A percentile compares a stretch with the other conserved stretches of the same genome.
phyloP scores from a whole-genome alignment of 2,888 invertebrate genomes.

The Formica aserva region DNA sequence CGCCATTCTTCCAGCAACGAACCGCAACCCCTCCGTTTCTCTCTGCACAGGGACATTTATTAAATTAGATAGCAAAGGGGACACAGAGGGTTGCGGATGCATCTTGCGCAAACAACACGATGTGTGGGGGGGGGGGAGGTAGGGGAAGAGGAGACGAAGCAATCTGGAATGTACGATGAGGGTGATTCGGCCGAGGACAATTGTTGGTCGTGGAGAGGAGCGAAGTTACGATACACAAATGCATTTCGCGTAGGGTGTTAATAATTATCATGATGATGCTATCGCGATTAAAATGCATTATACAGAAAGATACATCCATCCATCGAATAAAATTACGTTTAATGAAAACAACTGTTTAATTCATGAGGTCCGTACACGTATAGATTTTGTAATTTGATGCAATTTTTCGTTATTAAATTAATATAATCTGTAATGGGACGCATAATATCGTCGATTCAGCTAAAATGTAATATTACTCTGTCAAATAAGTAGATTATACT shows the following conservation, averaged over 20 bases:
- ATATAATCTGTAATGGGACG: neutral
- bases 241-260: constrained; percentile 35
- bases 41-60: constrained; percentile 68
- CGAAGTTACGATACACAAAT: constrained; percentile 45
- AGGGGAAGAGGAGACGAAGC: constrained; percentile 31
- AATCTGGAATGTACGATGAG: constrained; percentile 60
- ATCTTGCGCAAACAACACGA: constrained; percentile 50
- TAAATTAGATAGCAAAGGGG: constrained; percentile 71
- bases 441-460: neutral
- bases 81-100: constrained; percentile 46
- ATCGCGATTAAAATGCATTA: constrained; percentile 46
- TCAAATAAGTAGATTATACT: neutral
- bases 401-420: constrained; percentile 1
- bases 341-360: constrained; percentile 30
- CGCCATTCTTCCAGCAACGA: constrained; percentile 42
- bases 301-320: neutral
- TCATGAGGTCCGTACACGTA: neutral
- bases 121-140: neutral
- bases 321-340: neutral
- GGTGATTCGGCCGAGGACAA: constrained; percentile 41
- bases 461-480: neutral
- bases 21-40: constrained; percentile 55
- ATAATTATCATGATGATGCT: constrained; percentile 38
- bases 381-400: constrained; percentile 13
- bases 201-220: constrained; percentile 5